Base-by-base conservation (phyloP, 2,797 vertebrate genomes). In the Garrulus glandarius region DNA sequence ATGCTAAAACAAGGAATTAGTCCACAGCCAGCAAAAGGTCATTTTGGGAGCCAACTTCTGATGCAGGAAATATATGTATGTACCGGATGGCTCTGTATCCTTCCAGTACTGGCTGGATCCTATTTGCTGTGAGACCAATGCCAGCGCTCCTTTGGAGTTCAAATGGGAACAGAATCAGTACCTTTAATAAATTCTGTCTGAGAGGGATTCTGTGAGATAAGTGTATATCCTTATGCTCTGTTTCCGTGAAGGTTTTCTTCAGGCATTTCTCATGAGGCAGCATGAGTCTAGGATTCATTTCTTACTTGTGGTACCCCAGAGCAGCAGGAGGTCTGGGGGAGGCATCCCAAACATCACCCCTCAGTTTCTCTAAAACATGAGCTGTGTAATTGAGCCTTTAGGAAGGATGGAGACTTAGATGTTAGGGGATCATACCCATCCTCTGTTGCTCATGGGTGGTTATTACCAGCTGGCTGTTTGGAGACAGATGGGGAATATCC, bases 1-100 rank as follows among this genome's bases (percentile, higher is more conserved):
- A 81, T 82, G 70, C 36, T 96, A 13, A 91, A 95, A 89, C 72
- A 89, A 82, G 90, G 77, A 69, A 79, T 94, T 92, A 93, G 78
- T 59, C 39, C 39, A 36, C 15, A 76, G 85, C 74, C 92, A 94
- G 88, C 80, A 86, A 65, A 56, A 93, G 88, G 88, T 84, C 88
- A 57, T 82, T 92, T 46, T 67, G 67, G 88, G 74, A 95, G 88
- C 90, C 92, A 90, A 27, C 3, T 93, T 84, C 15, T 63, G 83
- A 78, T 86, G 57, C 77, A 93, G 92, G 88, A 95, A 94, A 72
- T 93, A 9, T 27, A 39, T 75, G 44, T 69, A 26, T 55, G 70
- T 88, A 72, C 74, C 0, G 55, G 85, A 88, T 95, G 85, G 59
- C 85, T 94, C 69, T 55, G 15, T 52, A 82, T 94, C 80, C 90